Conservation (phyloP, 2,113 vertebrate genomes). For the Prolemur simus region DNA sequence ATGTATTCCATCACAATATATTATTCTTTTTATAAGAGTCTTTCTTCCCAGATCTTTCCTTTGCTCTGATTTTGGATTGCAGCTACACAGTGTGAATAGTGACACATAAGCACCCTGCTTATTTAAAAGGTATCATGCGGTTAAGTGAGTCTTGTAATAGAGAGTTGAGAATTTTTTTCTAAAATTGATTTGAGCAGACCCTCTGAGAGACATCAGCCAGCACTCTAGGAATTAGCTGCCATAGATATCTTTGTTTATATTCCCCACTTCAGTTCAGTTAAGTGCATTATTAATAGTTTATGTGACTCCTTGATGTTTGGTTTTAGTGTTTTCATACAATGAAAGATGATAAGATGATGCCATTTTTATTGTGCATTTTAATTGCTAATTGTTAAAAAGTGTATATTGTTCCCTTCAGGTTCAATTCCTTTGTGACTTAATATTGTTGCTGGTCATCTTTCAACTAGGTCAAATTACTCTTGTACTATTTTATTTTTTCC, state of each 20-base stretch:
- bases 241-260: slow-evolving; percentile 59
- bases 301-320: slow-evolving; percentile 59
- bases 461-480: neutral
- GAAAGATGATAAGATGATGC: slow-evolving; percentile 58
- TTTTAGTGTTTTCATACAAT: slow-evolving; percentile 62
- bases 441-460: neutral
- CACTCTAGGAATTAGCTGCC: slow-evolving; percentile 44
- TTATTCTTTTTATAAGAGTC: neutral
- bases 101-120: slow-evolving; percentile 53
- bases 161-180: slow-evolving; percentile 57
- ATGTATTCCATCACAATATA: no score
- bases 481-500: neutral
- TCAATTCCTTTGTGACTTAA: neutral
- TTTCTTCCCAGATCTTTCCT: neutral
- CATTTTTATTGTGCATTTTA: slow-evolving; percentile 17
- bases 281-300: slow-evolving; percentile 73
- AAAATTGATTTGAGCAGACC: slow-evolving; percentile 58
- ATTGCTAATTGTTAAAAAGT: slow-evolving; percentile 36
- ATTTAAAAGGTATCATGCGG: slow-evolving; percentile 71
- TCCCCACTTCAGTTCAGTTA: slow-evolving; percentile 64
- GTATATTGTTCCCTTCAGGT: neutral
- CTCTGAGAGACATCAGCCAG: slow-evolving; percentile 66
- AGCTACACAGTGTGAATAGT: slow-evolving; percentile 51
- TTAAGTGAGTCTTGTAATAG: slow-evolving; percentile 61
- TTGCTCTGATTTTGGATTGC: neutral